phyloP scores from a whole-genome alignment of 2,888 invertebrate species.

The Macroteleia sp. region DNA sequence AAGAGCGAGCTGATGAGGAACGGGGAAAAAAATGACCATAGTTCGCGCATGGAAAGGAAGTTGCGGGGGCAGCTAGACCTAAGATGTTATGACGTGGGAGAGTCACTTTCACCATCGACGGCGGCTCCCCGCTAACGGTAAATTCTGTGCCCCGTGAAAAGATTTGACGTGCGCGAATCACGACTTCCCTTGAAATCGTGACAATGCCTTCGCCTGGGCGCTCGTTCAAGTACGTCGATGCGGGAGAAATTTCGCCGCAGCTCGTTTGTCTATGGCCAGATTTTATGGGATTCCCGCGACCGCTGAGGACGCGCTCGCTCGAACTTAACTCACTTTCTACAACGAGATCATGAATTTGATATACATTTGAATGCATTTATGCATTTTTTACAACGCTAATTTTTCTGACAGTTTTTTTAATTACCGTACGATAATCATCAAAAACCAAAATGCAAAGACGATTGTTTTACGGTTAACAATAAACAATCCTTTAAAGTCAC shows the following conservation, averaged over 20 bases:
- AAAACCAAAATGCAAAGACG: too few relatives aligned
- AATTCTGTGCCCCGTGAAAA: slow-evolving; percentile 52
- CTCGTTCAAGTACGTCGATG: slow-evolving; percentile 23
- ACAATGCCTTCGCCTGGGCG: slow-evolving; percentile 34
- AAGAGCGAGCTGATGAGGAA: neutral
- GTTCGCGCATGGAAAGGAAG: slow-evolving; percentile 54
- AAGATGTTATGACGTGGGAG: slow-evolving; percentile 66
- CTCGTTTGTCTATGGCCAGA: slow-evolving; percentile 5
- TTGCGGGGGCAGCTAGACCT: slow-evolving; percentile 58
- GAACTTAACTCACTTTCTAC: slow-evolving; percentile 54
- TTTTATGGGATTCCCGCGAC: slow-evolving; percentile 31
- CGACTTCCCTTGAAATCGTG: slow-evolving; percentile 59
- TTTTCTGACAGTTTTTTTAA: too few relatives aligned
- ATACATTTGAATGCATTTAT: neutral
- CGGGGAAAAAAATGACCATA: slow-evolving; percentile 44
- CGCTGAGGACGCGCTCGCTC: slow-evolving; percentile 41
- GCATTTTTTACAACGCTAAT: neutral
- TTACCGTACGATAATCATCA: too few relatives aligned
- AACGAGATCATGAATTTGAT: slow-evolving; percentile 29
- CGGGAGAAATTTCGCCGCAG: slow-evolving; percentile 29
- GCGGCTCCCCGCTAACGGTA: slow-evolving; percentile 52
- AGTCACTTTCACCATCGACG: slow-evolving; percentile 66
- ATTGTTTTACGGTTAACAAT: too few relatives aligned
- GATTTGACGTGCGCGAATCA: slow-evolving; percentile 45
- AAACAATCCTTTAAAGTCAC: too few relatives aligned